Base-by-base conservation (phyloP, 2,797 vertebrate species). In the Pangasius sanitwongsei region DNA sequence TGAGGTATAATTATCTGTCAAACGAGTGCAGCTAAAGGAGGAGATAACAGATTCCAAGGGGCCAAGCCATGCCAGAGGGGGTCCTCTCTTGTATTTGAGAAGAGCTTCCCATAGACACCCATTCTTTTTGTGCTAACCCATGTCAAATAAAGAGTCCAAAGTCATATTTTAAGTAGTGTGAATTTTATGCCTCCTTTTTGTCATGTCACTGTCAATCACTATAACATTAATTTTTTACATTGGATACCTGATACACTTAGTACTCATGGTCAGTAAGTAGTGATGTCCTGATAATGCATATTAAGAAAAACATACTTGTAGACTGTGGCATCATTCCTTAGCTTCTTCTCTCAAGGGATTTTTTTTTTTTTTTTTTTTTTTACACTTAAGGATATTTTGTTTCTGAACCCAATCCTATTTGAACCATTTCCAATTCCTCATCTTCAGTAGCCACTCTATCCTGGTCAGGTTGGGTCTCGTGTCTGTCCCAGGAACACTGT, bases 1-100 rank as follows among this genome's bases (percentile, higher is more conserved):
- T 57, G 72, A 89, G 90, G 89, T 93, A 90, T 93, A 93, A 94
- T 93, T 92, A 95, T 93, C 92, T 94, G 89, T 90, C 92, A 93
- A 93, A 69, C 88, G 90, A 91, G 89, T 82, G 88, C 86, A 91
- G 92, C 85, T 61, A 65, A 44, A 69, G 75, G 87, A 87, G 67
- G 65, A 87, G 81, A 80, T 89, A 93, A 92, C 61, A 55, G 87
- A 93, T 91, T 91, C 90, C 59, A 80, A 61, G 74, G 86, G 90
- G 83, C 86, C 67, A 69, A 89, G 69, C 82, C 74, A 69, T 20
- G 16, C 70, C 61, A 61, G 15, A n/a, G 31, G 25, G 77, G n/a
- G 57, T 41, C 31, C 67, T 77, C 44, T 70, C 37, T 82, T 91
- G 89, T 90, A 69, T 53, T 28, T n/a, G 16, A 23, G 23, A 83